Base-by-base conservation (phyloP, 2,797 vertebrate species). In the Cossypha heuglini region DNA sequence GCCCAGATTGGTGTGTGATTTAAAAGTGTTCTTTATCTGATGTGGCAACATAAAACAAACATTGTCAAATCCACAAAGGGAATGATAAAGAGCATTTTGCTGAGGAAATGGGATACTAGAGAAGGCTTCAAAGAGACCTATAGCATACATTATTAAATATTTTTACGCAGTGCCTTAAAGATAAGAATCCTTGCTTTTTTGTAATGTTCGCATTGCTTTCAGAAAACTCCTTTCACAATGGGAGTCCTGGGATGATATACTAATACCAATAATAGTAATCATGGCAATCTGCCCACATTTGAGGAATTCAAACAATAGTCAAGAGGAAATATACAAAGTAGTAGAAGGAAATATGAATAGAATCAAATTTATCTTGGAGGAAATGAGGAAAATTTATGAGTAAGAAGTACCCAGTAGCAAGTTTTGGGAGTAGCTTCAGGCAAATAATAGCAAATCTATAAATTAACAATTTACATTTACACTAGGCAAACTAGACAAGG, bases 381-480 rank as follows among this genome's bases (percentile, higher is more conserved):
- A n/a, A 74, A 76, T 68, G 69, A 59, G 63, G 17, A 85, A 76
- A 76, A 58, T 43, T 52, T 85, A 68, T 71, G 52, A 28, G 37
- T 45, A 37, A 55, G 37, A 21, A 42, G 16, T 52, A 55, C 8
- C 6, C 25, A 43, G 11, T 16, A 52, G 35, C 51, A 58, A 75
- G 14, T 67, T 67, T 57, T 82, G 48, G 48, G 38, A 76, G 25
- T 68, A 42, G 25, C n/a, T 88, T 86, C 17, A 59, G 66, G 63
- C 24, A 86, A 81, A 61, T 21, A 48, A 11, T 46, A 66, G 22
- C 40, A 85, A 49, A 62, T 49, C 5, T 58, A 4, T 31, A 67
- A 45, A 68, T 73, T 52, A 73, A 52, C 63, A 68, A 71, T 86
- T 92, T 93, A n/a, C 7, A 13, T 57, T 33, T 91, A 76, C 28